Evolutionary conservation across 2,888 invertebrate species (phyloP), one percentile per base, ranked within the genome.

Genomic region (Melinaea marsaeus): DNA sequence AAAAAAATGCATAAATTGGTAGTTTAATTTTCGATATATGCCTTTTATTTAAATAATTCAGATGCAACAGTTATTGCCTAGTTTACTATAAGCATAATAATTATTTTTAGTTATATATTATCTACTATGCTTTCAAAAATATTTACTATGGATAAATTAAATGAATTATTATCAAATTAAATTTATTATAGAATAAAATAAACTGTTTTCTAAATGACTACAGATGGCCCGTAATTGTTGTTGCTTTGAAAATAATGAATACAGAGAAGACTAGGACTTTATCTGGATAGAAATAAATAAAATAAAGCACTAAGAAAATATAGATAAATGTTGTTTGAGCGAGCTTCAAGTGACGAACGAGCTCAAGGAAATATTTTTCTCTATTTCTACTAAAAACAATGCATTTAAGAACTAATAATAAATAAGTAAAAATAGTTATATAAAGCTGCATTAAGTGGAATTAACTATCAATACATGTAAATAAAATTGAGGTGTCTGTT

Each of bases 301-400:
- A 68, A 68, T 56, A 46, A 65, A 68, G 59, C 60, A 57, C 60
- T 47, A 58, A 68, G 61, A 65, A 63, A 62, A 65, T 55, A 46
- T 55, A 56, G n/a, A 65, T 57, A 63, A 65, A 65, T 62, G 58
- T 51, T 60, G 51, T 61, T 60, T 67, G 7, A 11, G 47, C 32
- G 13, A 42, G 51, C 13, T n/a, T 33, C 37, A 61, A 68, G 32
- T 56, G 37, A 63, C 2, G 13, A 60, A 59, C 56, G 51, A 3
- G 13, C 46, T 63, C 57, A 63, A 35, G 2, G 34, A 34, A 42
- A 7, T 35, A 51, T 51, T 13, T 51, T 9, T 51, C 51, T 51
- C n/a, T 46, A 46, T 46, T 2, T 9, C 11, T 46, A 13, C 46
- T 13, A 13, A 46, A 46, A 46, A 46, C n/a, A 46, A 13, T 46